A percentile compares a stretch with the other conserved stretches of the same genome.
These are phyloP conservation scores for Coendou prehensilis DNA, from an alignment of 2,797 vertebrate genomes.

Conservation along the genomic window DNA sequence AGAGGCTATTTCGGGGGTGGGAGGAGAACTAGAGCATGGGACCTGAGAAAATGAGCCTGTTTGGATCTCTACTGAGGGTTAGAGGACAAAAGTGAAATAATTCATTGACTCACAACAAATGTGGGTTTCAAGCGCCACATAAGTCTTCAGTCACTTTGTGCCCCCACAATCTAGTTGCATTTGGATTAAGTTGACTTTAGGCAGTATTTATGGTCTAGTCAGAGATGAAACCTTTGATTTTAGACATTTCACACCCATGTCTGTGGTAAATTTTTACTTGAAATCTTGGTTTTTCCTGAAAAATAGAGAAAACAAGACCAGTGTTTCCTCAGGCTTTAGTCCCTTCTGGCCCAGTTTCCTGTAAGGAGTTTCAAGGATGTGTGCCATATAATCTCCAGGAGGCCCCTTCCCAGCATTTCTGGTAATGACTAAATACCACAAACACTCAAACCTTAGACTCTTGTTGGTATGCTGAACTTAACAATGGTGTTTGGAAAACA, in stretches of 20 bases:
- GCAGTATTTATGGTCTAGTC: not conserved
- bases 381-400: not conserved
- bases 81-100: not conserved
- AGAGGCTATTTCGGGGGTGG: not conserved
- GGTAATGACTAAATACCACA: not conserved
- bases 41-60: not conserved
- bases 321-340: not conserved
- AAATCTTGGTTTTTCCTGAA: not conserved
- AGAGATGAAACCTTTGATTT: not conserved
- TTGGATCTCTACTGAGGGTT: not conserved
- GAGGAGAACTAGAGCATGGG: too few relatives aligned
- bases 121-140: not conserved
- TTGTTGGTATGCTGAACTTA: not conserved
- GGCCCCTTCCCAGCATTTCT: not conserved
- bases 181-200: not conserved
- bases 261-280: not conserved
- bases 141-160: not conserved
- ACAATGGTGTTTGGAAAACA: not conserved
- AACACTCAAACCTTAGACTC: not conserved
- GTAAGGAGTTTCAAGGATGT: not conserved
- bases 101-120: not conserved
- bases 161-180: not conserved
- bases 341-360: not conserved
- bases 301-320: conserved; percentile 1
- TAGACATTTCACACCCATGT: not conserved